phyloP scores from a whole-genome alignment of 2,797 vertebrate genomes.

The Mormyrops attenuatus region DNA sequence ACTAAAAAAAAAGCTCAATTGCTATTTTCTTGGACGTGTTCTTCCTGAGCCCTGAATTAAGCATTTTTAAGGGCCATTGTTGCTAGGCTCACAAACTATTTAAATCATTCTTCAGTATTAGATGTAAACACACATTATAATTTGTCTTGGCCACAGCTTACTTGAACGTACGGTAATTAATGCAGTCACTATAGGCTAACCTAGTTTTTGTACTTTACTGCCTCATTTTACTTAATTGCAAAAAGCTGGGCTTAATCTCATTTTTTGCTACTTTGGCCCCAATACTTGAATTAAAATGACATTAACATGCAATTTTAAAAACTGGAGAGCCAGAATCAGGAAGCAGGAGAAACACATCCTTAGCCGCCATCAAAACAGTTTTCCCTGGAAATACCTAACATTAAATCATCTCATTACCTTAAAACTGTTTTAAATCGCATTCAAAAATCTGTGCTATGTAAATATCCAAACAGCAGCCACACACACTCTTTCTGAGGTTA shows the following conservation, averaged over 20 bases:
- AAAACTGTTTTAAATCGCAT: background rate
- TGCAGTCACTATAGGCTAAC: conserved; percentile 40
- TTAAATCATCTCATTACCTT: background rate
- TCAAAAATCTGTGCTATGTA: background rate
- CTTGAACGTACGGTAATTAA: conserved; percentile 63
- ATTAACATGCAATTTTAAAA: conserved; percentile 3
- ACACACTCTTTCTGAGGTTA: background rate
- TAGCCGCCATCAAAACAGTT: background rate
- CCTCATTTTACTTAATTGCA: conserved; percentile 24
- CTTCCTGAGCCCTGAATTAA: background rate
- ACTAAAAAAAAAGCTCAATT: background rate
- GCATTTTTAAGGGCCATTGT: background rate
- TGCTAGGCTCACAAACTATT: background rate
- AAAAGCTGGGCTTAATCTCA: conserved; percentile 53
- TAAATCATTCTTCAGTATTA: background rate
- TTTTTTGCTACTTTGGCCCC: conserved; percentile 22
- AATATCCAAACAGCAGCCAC: background rate
- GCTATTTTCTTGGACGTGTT: background rate
- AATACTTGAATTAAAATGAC: conserved; percentile 6
- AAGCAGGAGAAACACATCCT: background rate
- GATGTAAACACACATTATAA: conserved; percentile 36
- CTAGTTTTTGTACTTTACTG: conserved; percentile 64
- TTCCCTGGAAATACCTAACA: background rate
- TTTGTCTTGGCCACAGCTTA: conserved; percentile 48
- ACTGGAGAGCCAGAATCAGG: background rate